phyloP scores from a whole-genome alignment of 92 coral and sea anemone species.

The Umimayanthus chanpuru region DNA sequence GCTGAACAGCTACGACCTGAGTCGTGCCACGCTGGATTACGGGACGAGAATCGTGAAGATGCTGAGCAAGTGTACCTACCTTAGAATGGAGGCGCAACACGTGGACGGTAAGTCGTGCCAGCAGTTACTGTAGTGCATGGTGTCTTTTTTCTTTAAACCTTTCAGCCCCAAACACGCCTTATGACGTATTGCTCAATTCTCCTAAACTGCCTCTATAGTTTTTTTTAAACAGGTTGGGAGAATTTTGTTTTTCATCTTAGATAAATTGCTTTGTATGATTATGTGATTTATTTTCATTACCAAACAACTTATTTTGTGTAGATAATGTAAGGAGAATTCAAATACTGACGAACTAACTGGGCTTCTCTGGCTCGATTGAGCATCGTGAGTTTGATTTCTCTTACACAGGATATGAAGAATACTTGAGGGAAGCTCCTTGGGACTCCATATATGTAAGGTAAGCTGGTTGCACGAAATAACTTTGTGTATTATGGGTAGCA shows the following conservation, averaged over 20 bases:
- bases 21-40: slow-evolving; percentile 89
- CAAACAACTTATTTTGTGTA: no score
- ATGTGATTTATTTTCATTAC: no score
- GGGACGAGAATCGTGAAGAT: slow-evolving; percentile 91
- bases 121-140: not conserved
- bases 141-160: no score
- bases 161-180: no score
- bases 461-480: not conserved
- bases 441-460: slow-evolving; percentile 95
- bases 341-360: not conserved
- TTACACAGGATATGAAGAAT: slow-evolving; percentile 69
- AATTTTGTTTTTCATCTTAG: no score
- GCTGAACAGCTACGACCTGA: slow-evolving; percentile 90
- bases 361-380: not conserved
- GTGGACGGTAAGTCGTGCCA: slow-evolving; percentile 69
- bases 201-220: no score
- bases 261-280: no score
- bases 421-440: slow-evolving; percentile 79
- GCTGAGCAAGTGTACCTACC: slow-evolving; percentile 84
- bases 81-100: slow-evolving; percentile 90
- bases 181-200: no score
- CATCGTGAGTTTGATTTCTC: not conserved
- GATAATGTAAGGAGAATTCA: not conserved
- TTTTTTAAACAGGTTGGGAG: no score
- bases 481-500: no score